Conservation (phyloP, 2,113 vertebrate genomes). For the Callocephalon fimbriatum region DNA sequence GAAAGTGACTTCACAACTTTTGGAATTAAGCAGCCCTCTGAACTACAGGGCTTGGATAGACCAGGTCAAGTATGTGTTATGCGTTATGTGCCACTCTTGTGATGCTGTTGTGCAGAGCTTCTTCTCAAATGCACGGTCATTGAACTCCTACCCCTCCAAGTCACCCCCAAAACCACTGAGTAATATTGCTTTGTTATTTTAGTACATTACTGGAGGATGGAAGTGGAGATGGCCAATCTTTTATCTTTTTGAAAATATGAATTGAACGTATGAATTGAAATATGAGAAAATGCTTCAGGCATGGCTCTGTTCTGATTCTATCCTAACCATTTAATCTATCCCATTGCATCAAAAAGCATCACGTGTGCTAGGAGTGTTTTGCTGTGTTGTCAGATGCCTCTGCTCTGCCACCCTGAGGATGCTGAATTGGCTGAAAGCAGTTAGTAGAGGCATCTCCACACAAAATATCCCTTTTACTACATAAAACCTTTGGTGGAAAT, state of each 20-base stretch:
- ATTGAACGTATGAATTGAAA: not conserved
- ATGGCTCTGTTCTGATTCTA: not conserved
- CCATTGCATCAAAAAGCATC: not conserved
- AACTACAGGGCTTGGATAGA: not conserved
- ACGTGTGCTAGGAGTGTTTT: not conserved
- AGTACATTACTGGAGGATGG: not conserved
- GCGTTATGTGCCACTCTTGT: not conserved
- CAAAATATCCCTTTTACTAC: not conserved
- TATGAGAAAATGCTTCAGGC: not conserved
- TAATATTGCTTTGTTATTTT: not conserved
- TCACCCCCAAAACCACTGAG: not conserved
- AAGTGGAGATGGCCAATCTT: not conserved
- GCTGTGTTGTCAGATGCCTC: not conserved
- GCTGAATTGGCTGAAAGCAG: not conserved
- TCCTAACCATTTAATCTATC: not conserved
- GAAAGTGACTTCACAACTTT: not conserved
- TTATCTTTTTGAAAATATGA: not conserved
- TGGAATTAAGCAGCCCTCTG: not conserved
- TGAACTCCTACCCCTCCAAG: accelerated
- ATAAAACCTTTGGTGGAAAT: not conserved
- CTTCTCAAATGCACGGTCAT: not conserved
- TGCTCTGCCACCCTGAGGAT: not conserved
- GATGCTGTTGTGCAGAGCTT: not conserved
- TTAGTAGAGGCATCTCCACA: not conserved
- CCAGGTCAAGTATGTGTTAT: not conserved